These are phyloP conservation scores for Actinia tenebrosa DNA, from an alignment of 64 coral and sea anemone species.

Conservation along the genomic window DNA sequence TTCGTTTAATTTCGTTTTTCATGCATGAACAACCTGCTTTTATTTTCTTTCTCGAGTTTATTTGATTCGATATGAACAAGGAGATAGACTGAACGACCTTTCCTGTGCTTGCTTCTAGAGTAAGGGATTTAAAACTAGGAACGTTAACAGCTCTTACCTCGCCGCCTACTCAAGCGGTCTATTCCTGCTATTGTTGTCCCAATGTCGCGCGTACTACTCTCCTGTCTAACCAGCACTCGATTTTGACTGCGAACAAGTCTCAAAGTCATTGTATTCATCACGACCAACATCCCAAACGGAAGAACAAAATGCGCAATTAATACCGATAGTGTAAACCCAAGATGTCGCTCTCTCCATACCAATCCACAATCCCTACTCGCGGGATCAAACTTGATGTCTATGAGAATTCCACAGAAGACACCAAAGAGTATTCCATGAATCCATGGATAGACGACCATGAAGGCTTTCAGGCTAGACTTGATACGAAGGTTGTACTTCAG, in stretches of 20 bases:
- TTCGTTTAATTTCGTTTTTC: too few species aligned
- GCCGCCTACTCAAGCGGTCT: background rate
- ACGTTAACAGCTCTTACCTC: background rate
- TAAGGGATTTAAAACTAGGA: too few species aligned
- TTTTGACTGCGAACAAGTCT: background rate
- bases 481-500: background rate
- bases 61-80: too few species aligned
- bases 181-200: background rate
- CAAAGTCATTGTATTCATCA: background rate
- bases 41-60: background rate
- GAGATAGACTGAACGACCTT: too few species aligned
- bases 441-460: slow-evolving; percentile 4
- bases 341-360: background rate
- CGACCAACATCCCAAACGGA: background rate
- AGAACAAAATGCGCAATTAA: background rate
- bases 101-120: too few species aligned
- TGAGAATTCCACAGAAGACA: background rate
- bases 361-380: slow-evolving; percentile 2
- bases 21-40: too few species aligned
- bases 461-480: background rate
- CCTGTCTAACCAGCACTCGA: background rate
- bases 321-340: background rate
- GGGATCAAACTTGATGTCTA: background rate
- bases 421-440: background rate
- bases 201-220: background rate